Base-by-base conservation (phyloP, 2,797 vertebrate species). In the Linurgus olivaceus region DNA sequence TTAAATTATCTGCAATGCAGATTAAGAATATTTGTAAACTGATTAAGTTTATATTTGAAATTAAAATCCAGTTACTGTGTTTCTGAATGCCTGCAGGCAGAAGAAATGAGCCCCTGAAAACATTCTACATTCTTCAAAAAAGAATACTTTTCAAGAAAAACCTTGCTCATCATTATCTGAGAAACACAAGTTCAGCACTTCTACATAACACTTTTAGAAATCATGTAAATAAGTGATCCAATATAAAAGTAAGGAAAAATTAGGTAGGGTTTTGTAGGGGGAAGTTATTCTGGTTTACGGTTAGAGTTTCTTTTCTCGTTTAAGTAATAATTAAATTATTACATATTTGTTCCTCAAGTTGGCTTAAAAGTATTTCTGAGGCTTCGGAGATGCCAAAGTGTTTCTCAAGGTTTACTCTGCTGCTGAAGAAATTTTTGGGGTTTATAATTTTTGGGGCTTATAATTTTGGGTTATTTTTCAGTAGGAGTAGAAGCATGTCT, bases 201-300 rank as follows among this genome's bases (percentile, higher is more conserved):
- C 38, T 1, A n/a, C 9, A 37, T 17, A 15, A 44, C 7, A 31
- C 8, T 66, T 58, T 62, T 33, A 55, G 10, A 70, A 74, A 31
- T 23, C 8, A 24, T 4, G 2, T 35, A 59, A 71, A 38, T 21
- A 61, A 77, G 17, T 28, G 5, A 13, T 17, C 12, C 3, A 50
- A 18, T 47, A 13, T 29, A 52, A 82, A 86, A 92, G 40, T 35
- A 85, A 33, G 5, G 28, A 55, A 42, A 19, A 61, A 29, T 9
- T 76, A 29, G 9, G 26, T 8, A 77, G 3, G 21, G 3, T 9
- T 55, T 57, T 74, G 7, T 26, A 51, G 31, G 3, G 3, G 8
- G 1, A 11, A 7, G 1, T 4, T 47, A 16, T 44, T 68, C 13
- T 71, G 7, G 1, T 51, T 72, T 63, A 2, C 5, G 5, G 3